Percentiles rank a stretch among this genome's conserved stretches.
phyloP scores from a whole-genome alignment of 1,140 invertebrate genomes.

The Hypsibius dujardini region DNA sequence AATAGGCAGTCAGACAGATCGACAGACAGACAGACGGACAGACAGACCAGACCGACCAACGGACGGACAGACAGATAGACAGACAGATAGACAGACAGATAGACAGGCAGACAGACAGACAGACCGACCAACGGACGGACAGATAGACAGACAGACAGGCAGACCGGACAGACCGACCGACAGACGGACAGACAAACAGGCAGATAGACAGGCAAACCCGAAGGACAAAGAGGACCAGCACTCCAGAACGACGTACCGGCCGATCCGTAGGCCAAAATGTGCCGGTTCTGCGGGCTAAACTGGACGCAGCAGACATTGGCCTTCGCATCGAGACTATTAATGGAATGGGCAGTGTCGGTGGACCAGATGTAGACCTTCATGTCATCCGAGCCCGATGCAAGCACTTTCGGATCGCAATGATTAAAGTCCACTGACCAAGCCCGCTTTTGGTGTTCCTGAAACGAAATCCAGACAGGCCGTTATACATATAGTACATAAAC shows the following conservation, averaged over 20 bases:
- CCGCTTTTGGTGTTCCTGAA: conserved; percentile 80
- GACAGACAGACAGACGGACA: too few relatives aligned
- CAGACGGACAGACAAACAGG: too few relatives aligned
- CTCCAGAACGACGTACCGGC: conserved; percentile 37
- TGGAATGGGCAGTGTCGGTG: conserved; percentile 63
- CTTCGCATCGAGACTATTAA: conserved; percentile 68
- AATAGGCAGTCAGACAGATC: too few relatives aligned
- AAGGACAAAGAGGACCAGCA: too few relatives aligned
- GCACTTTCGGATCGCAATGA: conserved; percentile 65
- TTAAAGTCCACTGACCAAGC: conserved; percentile 96
- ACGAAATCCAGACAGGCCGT: conserved; percentile 26
- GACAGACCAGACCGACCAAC: too few relatives aligned
- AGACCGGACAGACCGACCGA: too few relatives aligned
- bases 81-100: too few relatives aligned
- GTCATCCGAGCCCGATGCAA: conserved; percentile 87
- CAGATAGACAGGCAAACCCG: too few relatives aligned
- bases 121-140: too few relatives aligned
- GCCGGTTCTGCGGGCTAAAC: conserved; percentile 71
- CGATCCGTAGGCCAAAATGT: conserved; percentile 75
- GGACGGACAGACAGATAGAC: too few relatives aligned
- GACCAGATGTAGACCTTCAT: conserved; percentile 86
- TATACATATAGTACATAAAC: conserved; percentile 17
- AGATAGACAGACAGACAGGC: too few relatives aligned
- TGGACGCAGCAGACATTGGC: conserved; percentile 92
- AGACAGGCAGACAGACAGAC: too few relatives aligned